Percentiles rank a stretch among this genome's conserved stretches.
Conservation (phyloP, 2,888 invertebrate species). For the Anoncus sp. region DNA sequence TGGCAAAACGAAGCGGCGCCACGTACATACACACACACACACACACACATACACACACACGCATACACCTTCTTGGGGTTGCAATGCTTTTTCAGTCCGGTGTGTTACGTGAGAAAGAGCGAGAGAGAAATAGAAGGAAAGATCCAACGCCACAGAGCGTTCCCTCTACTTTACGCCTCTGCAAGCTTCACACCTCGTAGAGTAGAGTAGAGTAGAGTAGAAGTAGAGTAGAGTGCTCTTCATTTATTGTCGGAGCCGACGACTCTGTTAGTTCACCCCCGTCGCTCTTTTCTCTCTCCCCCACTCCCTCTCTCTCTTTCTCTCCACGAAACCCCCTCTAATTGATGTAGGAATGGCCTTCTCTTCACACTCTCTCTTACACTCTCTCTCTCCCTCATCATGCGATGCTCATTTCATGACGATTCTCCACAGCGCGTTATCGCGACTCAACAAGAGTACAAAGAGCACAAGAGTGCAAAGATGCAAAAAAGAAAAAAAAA, state of each 20-base stretch:
- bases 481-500: background rate
- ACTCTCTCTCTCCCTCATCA: conserved; percentile 9
- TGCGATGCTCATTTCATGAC: conserved; percentile 29
- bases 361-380: conserved; percentile 11
- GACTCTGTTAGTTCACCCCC: conserved; percentile 61
- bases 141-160: conserved; percentile 38
- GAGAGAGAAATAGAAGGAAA: background rate
- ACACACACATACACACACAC: conserved; percentile 33
- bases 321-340: conserved; percentile 13
- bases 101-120: conserved; percentile 11
- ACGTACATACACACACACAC: conserved; percentile 34
- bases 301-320: background rate
- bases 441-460: background rate
- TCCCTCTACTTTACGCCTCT: conserved; percentile 74
- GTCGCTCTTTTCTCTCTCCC: conserved; percentile 30
- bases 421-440: conserved; percentile 21
- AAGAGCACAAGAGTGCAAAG: too few species aligned
- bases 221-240: conserved; percentile 77
- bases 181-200: conserved; percentile 75
- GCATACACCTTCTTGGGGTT: conserved; percentile 42
- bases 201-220: conserved; percentile 73
- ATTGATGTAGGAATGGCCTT: conserved; percentile 34
- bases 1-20: conserved; percentile 48
- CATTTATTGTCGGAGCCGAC: conserved; percentile 71
- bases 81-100: conserved; percentile 55